These are phyloP conservation scores for Parapsyche elsis DNA, from an alignment of 1,140 invertebrate species.

Conservation along the genomic window DNA sequence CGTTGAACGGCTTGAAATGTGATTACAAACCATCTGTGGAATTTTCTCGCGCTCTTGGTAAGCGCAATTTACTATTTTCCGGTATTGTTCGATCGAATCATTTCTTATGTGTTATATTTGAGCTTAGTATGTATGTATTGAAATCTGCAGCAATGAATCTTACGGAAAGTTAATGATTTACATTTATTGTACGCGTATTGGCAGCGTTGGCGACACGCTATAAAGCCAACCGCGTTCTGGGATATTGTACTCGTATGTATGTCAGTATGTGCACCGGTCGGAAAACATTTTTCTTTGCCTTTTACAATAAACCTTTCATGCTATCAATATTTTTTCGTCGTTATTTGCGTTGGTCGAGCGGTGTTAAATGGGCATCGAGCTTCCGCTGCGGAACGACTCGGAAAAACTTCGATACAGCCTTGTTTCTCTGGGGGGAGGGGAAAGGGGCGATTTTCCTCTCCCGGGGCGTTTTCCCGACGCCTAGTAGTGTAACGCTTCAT, in stretches of 20 bases:
- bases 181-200: no score
- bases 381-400: conserved; percentile 11
- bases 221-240: not conserved
- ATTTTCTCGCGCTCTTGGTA: no score
- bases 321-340: not conserved
- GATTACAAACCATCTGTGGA: no score
- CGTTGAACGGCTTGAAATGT: no score
- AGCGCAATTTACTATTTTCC: no score
- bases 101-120: no score
- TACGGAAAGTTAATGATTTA: no score
- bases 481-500: not conserved
- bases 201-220: no score
- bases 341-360: not conserved
- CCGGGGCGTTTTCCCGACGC: not conserved
- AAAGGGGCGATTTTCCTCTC: not conserved
- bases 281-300: not conserved
- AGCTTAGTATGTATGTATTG: no score
- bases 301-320: not conserved
- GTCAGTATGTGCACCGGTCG: not conserved
- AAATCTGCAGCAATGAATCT: no score
- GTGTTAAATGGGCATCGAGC: not conserved
- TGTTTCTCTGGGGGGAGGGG: not conserved
- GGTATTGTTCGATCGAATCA: no score
- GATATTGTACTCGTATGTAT: not conserved
- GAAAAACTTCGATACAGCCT: not conserved